A percentile compares a stretch with the other conserved stretches of the same genome.
Conservation (phyloP, 2,113 vertebrate species). For the Hystrix cristata region DNA sequence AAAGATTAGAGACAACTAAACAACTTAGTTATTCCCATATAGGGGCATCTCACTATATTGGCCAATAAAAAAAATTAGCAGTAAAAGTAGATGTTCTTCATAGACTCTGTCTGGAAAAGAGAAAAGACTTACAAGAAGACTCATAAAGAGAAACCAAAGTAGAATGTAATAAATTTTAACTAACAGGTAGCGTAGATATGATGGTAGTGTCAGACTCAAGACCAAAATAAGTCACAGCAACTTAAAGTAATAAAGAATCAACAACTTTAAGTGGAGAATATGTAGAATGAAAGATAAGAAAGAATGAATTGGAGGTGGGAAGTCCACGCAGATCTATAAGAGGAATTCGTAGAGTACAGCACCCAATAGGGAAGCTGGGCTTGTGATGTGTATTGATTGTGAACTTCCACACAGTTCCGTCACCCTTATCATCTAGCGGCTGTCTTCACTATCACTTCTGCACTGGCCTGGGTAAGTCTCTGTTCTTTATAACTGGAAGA, state of each 20-base stretch:
- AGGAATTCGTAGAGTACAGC: background rate
- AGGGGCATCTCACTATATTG: background rate
- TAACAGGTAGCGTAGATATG: background rate
- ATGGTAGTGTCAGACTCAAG: background rate
- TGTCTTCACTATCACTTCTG: background rate
- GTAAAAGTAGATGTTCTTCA: background rate
- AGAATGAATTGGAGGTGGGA: background rate
- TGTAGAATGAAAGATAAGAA: background rate
- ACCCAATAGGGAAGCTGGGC: background rate
- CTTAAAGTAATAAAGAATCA: background rate
- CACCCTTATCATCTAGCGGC: accelerated
- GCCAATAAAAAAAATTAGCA: slow-evolving; percentile 2
- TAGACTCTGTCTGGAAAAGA: background rate
- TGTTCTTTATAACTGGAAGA: background rate
- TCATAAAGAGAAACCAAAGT: slow-evolving; percentile 28
- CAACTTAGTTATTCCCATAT: background rate
- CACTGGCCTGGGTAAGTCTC: background rate
- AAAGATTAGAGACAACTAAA: background rate
- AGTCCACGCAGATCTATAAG: background rate
- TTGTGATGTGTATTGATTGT: background rate
- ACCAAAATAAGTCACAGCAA: background rate
- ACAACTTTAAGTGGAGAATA: background rate
- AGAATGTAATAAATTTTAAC: background rate
- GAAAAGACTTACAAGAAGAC: background rate
- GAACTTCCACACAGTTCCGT: background rate